Base-by-base conservation (phyloP, 2,888 invertebrate species). In the Heterodera filipjevi region DNA sequence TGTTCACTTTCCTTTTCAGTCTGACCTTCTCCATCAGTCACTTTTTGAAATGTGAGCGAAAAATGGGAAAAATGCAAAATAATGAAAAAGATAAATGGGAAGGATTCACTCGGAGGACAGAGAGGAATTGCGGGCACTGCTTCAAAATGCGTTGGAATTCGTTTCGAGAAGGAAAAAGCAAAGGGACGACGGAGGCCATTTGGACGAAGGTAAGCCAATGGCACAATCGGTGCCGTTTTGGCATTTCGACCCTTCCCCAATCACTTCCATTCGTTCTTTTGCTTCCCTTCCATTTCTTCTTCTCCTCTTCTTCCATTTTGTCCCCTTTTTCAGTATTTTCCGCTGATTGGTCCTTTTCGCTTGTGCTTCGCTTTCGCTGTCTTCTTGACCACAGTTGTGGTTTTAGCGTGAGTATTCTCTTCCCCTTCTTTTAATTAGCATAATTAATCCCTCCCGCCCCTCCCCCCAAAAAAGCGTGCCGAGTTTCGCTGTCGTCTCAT, bases 301-400 rank as follows among this genome's bases (percentile, higher is more conserved):
- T 53, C 49, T 19, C 22, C 49, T 53, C 22, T 19, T 53, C 3
- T 53, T 14, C 49, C 49, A 16, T 22, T 53, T 53, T 19, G 0
- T 53, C 2, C 49, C 5, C 22, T 59, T 22, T 35, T 71, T 71
- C 71, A 71, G 71, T 16, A 14, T 33, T 30, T 12, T 30, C 35
- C 30, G 27, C 27, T 32, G 44, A 75, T 19, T 75, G 33, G 75
- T 27, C 46, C 22, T n/a, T 75, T 22, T 35, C 75, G 19, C 33
- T 99, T 90, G 98, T 98, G 82, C 98, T 99, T 88, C 93, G 99
- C 90, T 99, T 99, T 92, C 93, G 99, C 89, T 99, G 99, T 92
- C 93, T 99, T 59, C 92, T 99, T 89, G 99, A 99, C 92, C 99
- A 99, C 91, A 99, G 99, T 88, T 99, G 98, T 87, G 99, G 99